These are phyloP conservation scores for Amblyjoppa proteus DNA, from an alignment of 2,888 invertebrate species.

Conservation along the genomic window DNA sequence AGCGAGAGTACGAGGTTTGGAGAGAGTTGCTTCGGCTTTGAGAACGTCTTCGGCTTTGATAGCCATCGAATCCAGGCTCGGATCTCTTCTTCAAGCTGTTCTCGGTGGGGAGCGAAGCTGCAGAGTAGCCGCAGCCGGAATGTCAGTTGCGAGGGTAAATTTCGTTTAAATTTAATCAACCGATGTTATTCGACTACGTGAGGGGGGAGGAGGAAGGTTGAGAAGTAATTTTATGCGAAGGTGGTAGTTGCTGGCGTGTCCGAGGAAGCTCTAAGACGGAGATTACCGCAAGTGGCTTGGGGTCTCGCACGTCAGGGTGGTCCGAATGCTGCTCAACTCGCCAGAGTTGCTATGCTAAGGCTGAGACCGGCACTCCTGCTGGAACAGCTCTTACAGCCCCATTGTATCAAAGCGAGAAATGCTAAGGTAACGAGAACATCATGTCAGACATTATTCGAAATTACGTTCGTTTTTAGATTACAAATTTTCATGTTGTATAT, in stretches of 20 bases:
- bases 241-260: conserved; percentile 80
- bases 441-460: not conserved
- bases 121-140: conserved; percentile 85
- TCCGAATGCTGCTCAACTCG: conserved; percentile 85
- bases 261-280: conserved; percentile 82
- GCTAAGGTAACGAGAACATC: conserved; percentile 77
- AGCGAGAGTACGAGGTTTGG: conserved; percentile 87
- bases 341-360: conserved; percentile 85
- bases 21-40: conserved; percentile 87
- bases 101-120: conserved; percentile 88
- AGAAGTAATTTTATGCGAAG: conserved; percentile 69
- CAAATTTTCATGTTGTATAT: not conserved
- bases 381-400: conserved; percentile 85
- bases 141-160: conserved; percentile 81
- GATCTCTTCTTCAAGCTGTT: conserved; percentile 88
- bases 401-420: conserved; percentile 82
- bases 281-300: conserved; percentile 84
- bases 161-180: conserved; percentile 40
- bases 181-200: not conserved
- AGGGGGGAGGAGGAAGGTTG: not conserved
- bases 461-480: too few species aligned
- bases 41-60: conserved; percentile 86
- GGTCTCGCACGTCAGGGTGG: conserved; percentile 85
- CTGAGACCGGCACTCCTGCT: conserved; percentile 86
- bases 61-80: conserved; percentile 87